Base-by-base conservation (phyloP, 2,797 vertebrate genomes). In the Acanthopagrus latus region DNA sequence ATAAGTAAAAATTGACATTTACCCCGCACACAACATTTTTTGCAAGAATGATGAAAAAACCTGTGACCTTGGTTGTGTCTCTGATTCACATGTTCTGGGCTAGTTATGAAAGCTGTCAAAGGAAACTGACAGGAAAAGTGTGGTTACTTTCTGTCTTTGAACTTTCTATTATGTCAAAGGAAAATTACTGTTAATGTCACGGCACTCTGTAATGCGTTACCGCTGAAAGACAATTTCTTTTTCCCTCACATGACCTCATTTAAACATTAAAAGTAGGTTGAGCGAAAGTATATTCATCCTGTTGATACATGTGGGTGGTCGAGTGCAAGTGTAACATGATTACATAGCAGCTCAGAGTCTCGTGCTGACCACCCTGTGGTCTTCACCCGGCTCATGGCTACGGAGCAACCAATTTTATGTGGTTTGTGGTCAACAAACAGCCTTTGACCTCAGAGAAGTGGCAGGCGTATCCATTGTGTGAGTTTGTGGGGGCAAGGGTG, bases 351-450 rank as follows among this genome's bases (percentile, higher is more conserved):
- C 59, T 70, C 76, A 64, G 67, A 12, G 3, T 79, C 85, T 76
- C 13, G 9, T 43, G 5, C 82, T 88, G 89, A 88, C 91, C 89
- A 80, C 79, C 65, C 64, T 93, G 90, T 86, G 93, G 89, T 92
- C 84, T 83, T 5, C 29, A 13, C 74, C 71, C 25, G 68, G 74
- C 78, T 38, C 75, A 52, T 23, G 74, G 84, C 78, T 71, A 82
- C 67, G 78, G 80, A 83, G 80, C 66, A 56, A 71, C 71, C 85
- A 88, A 87, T 91, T 90, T 88, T 86, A 81, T 94, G 94, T 93
- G 95, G 94, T 94, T 95, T 96, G 94, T 89, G 92, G 93, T 93
- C 84, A 92, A 88, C 86, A 91, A 84, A 63, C 77, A 59, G 84
- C 82, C 93, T 93, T 91, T 95, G 93, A 93, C 94, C 93, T 94